Percentiles rank a stretch among this genome's conserved stretches.
Conservation (phyloP, 2,797 vertebrate genomes). For the Chelmon rostratus region DNA sequence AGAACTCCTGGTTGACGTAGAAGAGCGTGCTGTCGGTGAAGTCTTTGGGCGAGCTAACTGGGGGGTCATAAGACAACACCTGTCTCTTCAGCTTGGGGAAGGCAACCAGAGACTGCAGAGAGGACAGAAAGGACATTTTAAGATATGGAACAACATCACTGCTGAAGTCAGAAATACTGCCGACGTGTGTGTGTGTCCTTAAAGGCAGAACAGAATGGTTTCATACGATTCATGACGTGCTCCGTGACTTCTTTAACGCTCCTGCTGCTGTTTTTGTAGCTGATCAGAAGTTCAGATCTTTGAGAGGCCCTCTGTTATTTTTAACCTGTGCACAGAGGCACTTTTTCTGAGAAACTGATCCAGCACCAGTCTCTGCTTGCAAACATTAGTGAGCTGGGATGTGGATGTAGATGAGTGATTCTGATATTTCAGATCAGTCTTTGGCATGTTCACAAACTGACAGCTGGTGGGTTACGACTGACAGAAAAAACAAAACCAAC, state of each 20-base stretch:
- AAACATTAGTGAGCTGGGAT: neutral
- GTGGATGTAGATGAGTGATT: neutral
- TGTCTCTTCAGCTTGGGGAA: conserved; percentile 98
- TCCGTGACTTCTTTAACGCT: too few relatives aligned
- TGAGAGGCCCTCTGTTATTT: too few relatives aligned
- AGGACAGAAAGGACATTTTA: neutral
- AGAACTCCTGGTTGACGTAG: conserved; percentile 99
- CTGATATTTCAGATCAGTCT: neutral
- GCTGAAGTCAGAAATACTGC: neutral
- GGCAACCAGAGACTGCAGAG: conserved; percentile 93
- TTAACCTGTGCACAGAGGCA: too few relatives aligned
- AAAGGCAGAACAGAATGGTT: too few relatives aligned
- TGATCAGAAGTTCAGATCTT: too few relatives aligned
- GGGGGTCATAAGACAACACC: conserved; percentile 95
- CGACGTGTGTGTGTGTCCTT: neutral
- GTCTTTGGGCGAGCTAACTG: conserved; percentile 97
- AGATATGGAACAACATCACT: neutral
- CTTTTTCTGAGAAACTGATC: neutral
- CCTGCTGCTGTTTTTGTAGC: too few relatives aligned
- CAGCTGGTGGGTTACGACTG: too few relatives aligned
- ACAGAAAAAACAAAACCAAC: too few relatives aligned
- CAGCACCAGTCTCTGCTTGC: neutral
- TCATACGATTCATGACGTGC: too few relatives aligned
- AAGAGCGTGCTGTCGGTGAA: conserved; percentile 98
- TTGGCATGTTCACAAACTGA: neutral